phyloP scores from a whole-genome alignment of 2,113 vertebrate species.

The Cyanoramphus novaezelandiae region DNA sequence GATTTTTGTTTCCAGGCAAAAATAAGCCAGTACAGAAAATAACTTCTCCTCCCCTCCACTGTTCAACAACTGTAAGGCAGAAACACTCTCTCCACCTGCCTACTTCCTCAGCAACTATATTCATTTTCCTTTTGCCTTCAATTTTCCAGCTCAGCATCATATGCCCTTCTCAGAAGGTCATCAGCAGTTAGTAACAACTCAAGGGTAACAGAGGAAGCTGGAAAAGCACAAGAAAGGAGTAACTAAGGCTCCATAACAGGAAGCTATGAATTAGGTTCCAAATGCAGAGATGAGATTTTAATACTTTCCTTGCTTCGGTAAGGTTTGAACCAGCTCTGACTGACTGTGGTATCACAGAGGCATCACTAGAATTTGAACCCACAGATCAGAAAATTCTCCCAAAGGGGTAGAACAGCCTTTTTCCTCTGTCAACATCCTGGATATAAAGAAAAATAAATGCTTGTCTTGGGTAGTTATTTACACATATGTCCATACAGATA shows the following conservation, averaged over 20 bases:
- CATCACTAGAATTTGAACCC: neutral
- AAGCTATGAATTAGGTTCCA: neutral
- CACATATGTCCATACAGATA: neutral
- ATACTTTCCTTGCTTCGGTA: neutral
- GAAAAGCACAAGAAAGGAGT: neutral
- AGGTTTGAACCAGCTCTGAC: neutral
- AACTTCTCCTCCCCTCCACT: neutral
- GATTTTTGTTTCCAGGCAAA: neutral
- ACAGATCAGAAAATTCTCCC: neutral
- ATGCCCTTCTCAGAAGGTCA: neutral
- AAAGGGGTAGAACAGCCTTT: neutral
- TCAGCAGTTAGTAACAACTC: neutral
- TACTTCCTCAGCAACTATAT: neutral
- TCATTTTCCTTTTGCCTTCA: neutral
- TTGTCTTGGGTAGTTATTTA: neutral
- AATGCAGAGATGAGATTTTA: neutral
- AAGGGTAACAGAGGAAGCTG: neutral
- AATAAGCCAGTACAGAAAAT: neutral
- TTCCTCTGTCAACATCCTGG: neutral
- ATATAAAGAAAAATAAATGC: neutral
- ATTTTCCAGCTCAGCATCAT: neutral
- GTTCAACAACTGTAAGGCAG: neutral
- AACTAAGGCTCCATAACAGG: fast-evolving
- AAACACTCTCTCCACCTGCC: neutral
- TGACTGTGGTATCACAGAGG: neutral